Conservation (phyloP, 2,797 vertebrate genomes). For the Acestrorhynchus altus region DNA sequence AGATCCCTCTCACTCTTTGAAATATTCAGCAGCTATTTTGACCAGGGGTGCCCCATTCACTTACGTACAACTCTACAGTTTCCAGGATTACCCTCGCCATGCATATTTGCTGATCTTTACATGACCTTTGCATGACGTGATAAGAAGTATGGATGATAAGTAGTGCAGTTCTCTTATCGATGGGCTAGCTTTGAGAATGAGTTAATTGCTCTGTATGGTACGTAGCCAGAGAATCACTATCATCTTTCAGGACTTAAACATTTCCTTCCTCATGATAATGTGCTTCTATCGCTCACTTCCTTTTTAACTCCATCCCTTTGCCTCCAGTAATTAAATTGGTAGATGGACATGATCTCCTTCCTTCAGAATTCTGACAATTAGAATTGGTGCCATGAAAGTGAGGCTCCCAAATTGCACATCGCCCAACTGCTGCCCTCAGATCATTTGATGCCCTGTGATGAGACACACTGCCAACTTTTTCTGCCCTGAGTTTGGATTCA, state of each 20-base stretch:
- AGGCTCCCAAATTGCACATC: neutral
- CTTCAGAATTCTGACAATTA: constrained; percentile 67
- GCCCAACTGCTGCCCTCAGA: neutral
- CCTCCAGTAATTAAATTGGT: constrained; percentile 61
- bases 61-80: too few relatives aligned
- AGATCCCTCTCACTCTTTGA: too few relatives aligned
- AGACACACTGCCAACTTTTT: neutral
- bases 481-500: neutral
- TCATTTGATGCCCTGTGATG: neutral
- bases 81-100: neutral
- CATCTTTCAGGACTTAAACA: constrained; percentile 76
- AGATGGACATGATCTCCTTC: constrained; percentile 72
- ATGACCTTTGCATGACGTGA: constrained; percentile 51
- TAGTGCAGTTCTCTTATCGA: constrained; percentile 40
- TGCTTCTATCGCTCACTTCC: constrained; percentile 77
- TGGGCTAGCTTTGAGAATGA: constrained; percentile 41
- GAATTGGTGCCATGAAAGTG: constrained; percentile 59
- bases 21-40: too few relatives aligned
- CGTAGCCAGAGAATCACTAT: constrained; percentile 68
- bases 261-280: constrained; percentile 82
- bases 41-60: too few relatives aligned
- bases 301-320: constrained; percentile 65
- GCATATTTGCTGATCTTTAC: constrained; percentile 12
- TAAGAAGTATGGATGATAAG: constrained; percentile 29
- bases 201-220: constrained; percentile 63